phyloP scores from a whole-genome alignment of 2,113 vertebrate species.

The Sinocyclocheilus maitianheensis region DNA sequence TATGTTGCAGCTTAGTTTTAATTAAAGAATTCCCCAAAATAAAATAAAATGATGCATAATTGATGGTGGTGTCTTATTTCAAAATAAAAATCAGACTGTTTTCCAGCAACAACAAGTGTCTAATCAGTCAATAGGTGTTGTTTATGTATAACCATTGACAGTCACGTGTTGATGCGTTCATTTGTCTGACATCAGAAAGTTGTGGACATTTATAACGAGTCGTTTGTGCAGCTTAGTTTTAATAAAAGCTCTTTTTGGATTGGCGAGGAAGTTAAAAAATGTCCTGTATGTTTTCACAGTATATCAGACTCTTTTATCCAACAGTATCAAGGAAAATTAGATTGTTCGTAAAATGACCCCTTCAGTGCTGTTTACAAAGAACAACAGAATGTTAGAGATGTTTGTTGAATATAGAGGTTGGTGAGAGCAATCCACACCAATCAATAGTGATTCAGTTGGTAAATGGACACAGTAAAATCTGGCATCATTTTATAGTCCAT shows the following conservation, averaged over 20 bases:
- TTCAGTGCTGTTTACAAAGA: conserved; percentile 1
- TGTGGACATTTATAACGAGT: background rate
- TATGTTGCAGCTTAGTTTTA: too few species aligned
- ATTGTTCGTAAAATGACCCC: background rate
- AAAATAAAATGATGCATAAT: too few species aligned
- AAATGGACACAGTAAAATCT: background rate
- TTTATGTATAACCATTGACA: too few species aligned
- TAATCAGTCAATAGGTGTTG: too few species aligned
- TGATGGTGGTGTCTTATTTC: too few species aligned
- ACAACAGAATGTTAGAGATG: background rate
- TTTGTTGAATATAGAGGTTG: conserved; percentile 6
- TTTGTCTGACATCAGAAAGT: too few species aligned
- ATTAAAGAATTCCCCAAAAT: too few species aligned
- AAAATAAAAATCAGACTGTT: too few species aligned
- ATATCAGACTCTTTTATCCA: background rate
- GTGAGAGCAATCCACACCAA: conserved; percentile 5
- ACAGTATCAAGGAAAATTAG: background rate
- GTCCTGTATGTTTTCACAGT: background rate
- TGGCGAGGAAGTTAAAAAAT: background rate
- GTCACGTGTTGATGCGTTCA: too few species aligned
- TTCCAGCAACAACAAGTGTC: too few species aligned
- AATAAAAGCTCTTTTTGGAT: too few species aligned
- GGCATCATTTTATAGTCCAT: background rate
- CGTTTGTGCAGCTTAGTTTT: background rate
- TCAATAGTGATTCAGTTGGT: conserved; percentile 19